A percentile compares a stretch with the other conserved stretches of the same genome.
phyloP scores from a whole-genome alignment of 2,113 vertebrate genomes.

The Nyctibius bracteatus region DNA sequence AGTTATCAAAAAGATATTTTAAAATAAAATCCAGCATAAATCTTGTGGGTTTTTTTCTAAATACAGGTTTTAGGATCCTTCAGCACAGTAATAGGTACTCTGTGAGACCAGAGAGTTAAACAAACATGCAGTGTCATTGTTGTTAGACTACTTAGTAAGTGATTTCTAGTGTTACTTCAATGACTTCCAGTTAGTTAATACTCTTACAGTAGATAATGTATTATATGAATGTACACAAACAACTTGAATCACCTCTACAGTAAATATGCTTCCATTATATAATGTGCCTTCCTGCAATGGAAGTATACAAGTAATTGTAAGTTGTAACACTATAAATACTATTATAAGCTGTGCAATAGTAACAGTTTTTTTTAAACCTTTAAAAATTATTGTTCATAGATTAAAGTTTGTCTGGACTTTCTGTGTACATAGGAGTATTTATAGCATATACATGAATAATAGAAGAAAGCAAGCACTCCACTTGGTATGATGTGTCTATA shows the following conservation, averaged over 20 bases:
- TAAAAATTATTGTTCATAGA: background rate
- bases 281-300: background rate
- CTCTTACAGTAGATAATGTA: background rate
- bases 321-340: background rate
- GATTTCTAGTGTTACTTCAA: background rate
- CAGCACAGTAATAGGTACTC: background rate
- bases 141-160: background rate
- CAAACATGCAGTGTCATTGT: background rate
- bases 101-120: background rate
- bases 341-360: background rate
- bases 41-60: background rate
- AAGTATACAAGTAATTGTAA: background rate
- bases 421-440: background rate
- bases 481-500: background rate
- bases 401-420: background rate
- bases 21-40: background rate
- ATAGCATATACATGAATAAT: background rate
- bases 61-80: background rate
- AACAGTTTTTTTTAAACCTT: background rate
- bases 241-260: background rate
- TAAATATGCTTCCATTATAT: background rate
- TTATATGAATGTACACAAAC: background rate
- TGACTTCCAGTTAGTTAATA: background rate
- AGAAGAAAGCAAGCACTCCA: background rate
- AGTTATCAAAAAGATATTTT: background rate